Base-by-base conservation (phyloP, 2,888 invertebrate species). In the Gordius sp. region DNA sequence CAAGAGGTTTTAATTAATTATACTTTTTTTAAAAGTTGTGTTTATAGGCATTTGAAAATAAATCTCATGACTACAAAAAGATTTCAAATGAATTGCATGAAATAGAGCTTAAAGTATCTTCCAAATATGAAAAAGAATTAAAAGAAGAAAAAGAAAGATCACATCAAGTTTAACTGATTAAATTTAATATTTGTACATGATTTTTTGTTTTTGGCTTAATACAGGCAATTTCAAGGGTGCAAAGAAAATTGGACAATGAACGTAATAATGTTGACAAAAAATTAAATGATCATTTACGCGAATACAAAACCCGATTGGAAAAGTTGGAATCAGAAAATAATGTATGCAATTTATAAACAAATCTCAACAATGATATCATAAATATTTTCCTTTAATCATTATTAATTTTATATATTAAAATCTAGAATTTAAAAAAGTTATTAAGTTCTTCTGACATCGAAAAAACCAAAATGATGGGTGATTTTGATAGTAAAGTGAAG, bases 381-480 rank as follows among this genome's bases (percentile, higher is more conserved):
- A 13, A 33, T 13, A 33, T 33, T 13, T 33, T n/a, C 8, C 8
- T 33, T 33, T 33, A 13, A 33, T 33, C 8, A 33, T 33, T 13
- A 33, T 13, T 33, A 33, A 13, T 33, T 33, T 33, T 33, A 13
- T 13, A 33, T 13, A 33, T 33, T 13, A 18, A 18, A 18, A n/a
- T 20, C 8, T 23, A 47, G 47, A 8, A 47, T 18, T 20, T 47
- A 20, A 47, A 47, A 47, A 8, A 23, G 4, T 4, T 18, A 47
- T 47, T 47, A 20, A 47, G 47, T 20, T 4, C 4, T n/a, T 47
- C 20, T 20, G 20, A 47, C 47, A 23, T 20, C 47, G 47, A 47
- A 47, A 47, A 47, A 47, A 47, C 47, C 20, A 47, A 47, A 47
- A 47, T 47, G 47, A 47, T 47, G 47, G 4, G 16, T 47, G 47